Conservation (phyloP, 1,140 invertebrate genomes). For the Parapsyche elsis region DNA sequence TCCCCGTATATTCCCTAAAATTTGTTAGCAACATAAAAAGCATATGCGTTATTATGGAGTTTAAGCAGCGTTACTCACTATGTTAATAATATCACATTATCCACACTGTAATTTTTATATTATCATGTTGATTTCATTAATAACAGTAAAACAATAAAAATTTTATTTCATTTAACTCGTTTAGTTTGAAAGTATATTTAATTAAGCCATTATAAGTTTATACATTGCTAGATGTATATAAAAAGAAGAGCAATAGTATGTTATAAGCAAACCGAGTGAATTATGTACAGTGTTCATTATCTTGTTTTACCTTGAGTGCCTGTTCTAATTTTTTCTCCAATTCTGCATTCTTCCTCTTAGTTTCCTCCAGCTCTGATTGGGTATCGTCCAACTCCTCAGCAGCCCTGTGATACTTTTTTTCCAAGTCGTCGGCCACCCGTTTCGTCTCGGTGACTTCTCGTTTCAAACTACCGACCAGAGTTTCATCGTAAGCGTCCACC, state of each 20-base stretch:
- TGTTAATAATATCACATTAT: too few relatives aligned
- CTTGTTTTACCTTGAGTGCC: conserved; percentile 65
- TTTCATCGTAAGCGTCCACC: conserved; percentile 68
- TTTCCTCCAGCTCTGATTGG: conserved; percentile 81
- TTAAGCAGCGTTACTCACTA: neutral
- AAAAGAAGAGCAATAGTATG: too few relatives aligned
- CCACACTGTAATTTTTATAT: conserved; percentile 10
- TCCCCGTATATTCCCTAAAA: conserved; percentile 63
- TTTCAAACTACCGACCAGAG: conserved; percentile 75
- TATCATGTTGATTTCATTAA: too few relatives aligned
- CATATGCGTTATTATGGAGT: neutral
- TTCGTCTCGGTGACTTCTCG: conserved; percentile 80
- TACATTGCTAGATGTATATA: too few relatives aligned
- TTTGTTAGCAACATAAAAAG: conserved; percentile 58
- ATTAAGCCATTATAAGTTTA: too few relatives aligned
- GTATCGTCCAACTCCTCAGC: conserved; percentile 81
- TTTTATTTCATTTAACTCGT: neutral
- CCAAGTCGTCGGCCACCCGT: conserved; percentile 81
- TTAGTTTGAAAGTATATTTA: too few relatives aligned
- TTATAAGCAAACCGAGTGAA: too few relatives aligned
- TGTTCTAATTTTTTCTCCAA: conserved; percentile 78
- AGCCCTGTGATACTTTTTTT: conserved; percentile 79
- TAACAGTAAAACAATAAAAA: neutral
- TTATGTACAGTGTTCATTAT: neutral
- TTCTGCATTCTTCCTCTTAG: conserved; percentile 78